Percentiles rank a stretch among this genome's conserved stretches.
Conservation (phyloP, 2,888 invertebrate species). For the Oxyteleia sp. region DNA sequence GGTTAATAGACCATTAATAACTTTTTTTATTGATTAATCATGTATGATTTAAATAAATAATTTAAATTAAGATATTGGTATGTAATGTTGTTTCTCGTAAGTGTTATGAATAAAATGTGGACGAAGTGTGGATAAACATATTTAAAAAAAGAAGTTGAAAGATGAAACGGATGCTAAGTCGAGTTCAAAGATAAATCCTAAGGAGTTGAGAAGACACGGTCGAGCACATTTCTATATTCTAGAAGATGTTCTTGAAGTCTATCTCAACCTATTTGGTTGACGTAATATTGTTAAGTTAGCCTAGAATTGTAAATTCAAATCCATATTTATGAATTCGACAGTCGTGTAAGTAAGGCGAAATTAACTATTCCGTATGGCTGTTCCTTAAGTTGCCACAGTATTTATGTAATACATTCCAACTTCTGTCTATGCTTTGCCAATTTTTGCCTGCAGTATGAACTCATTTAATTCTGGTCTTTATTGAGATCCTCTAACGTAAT, state of each 20-base stretch:
- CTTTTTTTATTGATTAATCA: too few relatives aligned
- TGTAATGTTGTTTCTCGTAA: too few relatives aligned
- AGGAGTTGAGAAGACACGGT: slow-evolving; percentile 33
- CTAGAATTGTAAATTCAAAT: slow-evolving; percentile 49
- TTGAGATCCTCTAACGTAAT: not conserved
- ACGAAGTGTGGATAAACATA: too few relatives aligned
- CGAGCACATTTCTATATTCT: slow-evolving; percentile 25
- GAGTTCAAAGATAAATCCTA: slow-evolving; percentile 60
- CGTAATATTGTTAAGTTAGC: slow-evolving; percentile 42
- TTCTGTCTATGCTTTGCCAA: slow-evolving; percentile 31
- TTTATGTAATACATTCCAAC: slow-evolving; percentile 39
- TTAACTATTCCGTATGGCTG: slow-evolving; percentile 44
- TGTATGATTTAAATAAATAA: too few relatives aligned
- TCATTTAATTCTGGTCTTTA: not conserved
- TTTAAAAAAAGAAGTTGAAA: slow-evolving; percentile 9
- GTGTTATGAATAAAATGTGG: too few relatives aligned
- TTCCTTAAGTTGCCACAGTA: slow-evolving; percentile 36
- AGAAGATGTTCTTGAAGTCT: slow-evolving; percentile 10
- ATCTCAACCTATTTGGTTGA: slow-evolving; percentile 24
- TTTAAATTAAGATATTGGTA: too few relatives aligned
- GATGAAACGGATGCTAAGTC: slow-evolving; percentile 44
- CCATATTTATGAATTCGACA: slow-evolving; percentile 50
- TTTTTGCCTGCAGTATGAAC: slow-evolving; percentile 6
- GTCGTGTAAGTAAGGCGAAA: slow-evolving; percentile 35
- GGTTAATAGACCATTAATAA: too few relatives aligned